Evolutionary conservation across 2,888 invertebrate genomes (phyloP).

Genomic region (Zygaena filipendulae): DNA sequence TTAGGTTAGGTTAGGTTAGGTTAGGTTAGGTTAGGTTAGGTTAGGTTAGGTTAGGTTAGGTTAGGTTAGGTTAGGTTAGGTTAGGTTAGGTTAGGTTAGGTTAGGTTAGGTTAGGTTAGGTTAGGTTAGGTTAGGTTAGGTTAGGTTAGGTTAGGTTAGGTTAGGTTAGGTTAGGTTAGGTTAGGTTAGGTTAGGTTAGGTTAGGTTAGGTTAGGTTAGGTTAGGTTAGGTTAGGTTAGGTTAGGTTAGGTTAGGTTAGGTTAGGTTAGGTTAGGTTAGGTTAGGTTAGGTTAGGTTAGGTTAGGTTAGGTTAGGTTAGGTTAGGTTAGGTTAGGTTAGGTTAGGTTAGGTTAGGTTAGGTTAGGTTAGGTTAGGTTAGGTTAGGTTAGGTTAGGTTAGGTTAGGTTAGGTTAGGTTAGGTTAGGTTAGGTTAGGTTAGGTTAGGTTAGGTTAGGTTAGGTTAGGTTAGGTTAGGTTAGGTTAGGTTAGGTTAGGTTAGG

Average conservation of each 20-base stretch:
- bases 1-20: slow-evolving; percentile 15
- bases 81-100: slow-evolving; percentile 13
- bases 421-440: slow-evolving; percentile 13
- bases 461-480: slow-evolving; percentile 10
- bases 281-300: slow-evolving; percentile 13
- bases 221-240: slow-evolving; percentile 12
- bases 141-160: slow-evolving; percentile 10
- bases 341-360: slow-evolving; percentile 15
- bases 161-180: slow-evolving; percentile 13
- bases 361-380: slow-evolving; percentile 14
- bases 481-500: slow-evolving; percentile 11
- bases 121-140: slow-evolving; percentile 12
- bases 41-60: slow-evolving; percentile 15
- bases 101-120: slow-evolving; percentile 11
- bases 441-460: slow-evolving; percentile 11
- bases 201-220: slow-evolving; percentile 14
- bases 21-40: slow-evolving; percentile 16
- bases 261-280: slow-evolving; percentile 13
- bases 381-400: slow-evolving; percentile 13
- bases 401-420: slow-evolving; percentile 15
- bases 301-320: slow-evolving; percentile 15
- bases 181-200: slow-evolving; percentile 12
- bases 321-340: slow-evolving; percentile 15
- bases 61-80: slow-evolving; percentile 12
- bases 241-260: slow-evolving; percentile 11